Evolutionary conservation across 2,888 invertebrate genomes (phyloP).

Genomic region (Orthosia cruda): DNA sequence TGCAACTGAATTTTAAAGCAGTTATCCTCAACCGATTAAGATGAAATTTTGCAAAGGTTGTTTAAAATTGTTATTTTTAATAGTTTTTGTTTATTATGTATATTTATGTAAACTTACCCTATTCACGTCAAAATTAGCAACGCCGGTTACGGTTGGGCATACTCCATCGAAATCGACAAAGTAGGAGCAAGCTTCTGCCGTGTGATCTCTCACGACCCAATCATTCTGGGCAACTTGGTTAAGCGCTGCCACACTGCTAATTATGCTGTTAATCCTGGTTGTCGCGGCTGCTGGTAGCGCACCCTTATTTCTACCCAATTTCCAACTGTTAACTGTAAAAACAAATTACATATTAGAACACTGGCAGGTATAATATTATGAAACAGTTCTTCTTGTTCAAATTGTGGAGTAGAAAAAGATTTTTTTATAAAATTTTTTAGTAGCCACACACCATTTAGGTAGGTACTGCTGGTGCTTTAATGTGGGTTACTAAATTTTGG

Average conservation of each 20-base stretch:
- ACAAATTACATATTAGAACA: neutral
- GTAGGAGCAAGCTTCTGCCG: neutral
- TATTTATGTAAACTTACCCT: conserved; percentile 6
- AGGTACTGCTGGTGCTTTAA: neutral
- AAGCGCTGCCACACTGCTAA: neutral
- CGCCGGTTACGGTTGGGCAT: conserved; percentile 78
- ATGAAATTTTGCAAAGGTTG: too few relatives aligned
- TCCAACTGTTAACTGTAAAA: conserved; percentile 40
- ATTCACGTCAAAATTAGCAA: conserved; percentile 75
- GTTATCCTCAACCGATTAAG: too few relatives aligned
- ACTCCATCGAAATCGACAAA: conserved; percentile 76
- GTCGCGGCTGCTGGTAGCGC: neutral
- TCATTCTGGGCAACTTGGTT: fast-evolving
- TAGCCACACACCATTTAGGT: neutral
- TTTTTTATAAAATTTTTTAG: neutral
- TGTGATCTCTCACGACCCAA: conserved; percentile 8
- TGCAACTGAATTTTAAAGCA: too few relatives aligned
- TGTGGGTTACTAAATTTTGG: too few relatives aligned
- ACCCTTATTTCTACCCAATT: conserved; percentile 28
- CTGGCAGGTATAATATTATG: neutral
- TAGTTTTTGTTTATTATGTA: too few relatives aligned
- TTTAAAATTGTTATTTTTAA: too few relatives aligned
- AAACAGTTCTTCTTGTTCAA: neutral
- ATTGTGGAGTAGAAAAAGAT: neutral
- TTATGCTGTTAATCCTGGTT: neutral